A percentile compares a stretch with the other conserved stretches of the same genome.
Evolutionary conservation across 1,140 invertebrate species (phyloP).

Genomic region (Campoletis sonorensis): DNA sequence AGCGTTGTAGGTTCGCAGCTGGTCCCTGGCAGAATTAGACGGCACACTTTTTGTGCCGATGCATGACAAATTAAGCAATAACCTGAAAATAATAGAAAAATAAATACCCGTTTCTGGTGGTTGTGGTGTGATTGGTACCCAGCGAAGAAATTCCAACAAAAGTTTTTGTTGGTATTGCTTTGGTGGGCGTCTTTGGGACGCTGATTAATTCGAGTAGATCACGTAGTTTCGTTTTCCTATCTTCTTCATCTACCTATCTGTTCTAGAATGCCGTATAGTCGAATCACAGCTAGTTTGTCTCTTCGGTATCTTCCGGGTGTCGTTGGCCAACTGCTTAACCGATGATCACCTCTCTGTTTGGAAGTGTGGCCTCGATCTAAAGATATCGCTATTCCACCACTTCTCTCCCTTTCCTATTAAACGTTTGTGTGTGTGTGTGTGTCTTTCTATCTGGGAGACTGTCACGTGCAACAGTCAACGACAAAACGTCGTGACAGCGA

Average conservation of each 20-base stretch:
- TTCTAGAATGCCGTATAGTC: neutral
- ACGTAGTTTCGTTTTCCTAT: neutral
- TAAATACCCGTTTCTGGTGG: neutral
- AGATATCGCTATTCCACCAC: slow-evolving; percentile 61
- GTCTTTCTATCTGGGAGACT: neutral
- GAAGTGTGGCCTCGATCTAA: slow-evolving; percentile 68
- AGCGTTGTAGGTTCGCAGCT: neutral
- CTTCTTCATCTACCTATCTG: slow-evolving; percentile 9
- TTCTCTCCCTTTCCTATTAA: neutral
- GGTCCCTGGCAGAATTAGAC: neutral
- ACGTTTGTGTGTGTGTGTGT: neutral
- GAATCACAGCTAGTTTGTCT: slow-evolving; percentile 36
- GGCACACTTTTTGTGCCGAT: neutral
- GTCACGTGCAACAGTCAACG: slow-evolving; percentile 12
- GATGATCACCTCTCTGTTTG: slow-evolving; percentile 64
- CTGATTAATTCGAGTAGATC: neutral
- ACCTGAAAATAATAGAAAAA: neutral
- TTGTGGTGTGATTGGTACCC: neutral
- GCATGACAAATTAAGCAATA: neutral
- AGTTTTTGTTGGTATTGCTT: neutral
- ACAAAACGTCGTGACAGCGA: slow-evolving; percentile 38
- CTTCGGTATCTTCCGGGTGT: slow-evolving; percentile 70
- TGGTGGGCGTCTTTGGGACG: neutral
- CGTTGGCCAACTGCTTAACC: slow-evolving; percentile 68
- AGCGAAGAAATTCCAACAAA: neutral